These are phyloP conservation scores for Chironex yamaguchii DNA, from an alignment of 30 jellyfish, hydroid and myxozoan species.

Conservation along the genomic window DNA sequence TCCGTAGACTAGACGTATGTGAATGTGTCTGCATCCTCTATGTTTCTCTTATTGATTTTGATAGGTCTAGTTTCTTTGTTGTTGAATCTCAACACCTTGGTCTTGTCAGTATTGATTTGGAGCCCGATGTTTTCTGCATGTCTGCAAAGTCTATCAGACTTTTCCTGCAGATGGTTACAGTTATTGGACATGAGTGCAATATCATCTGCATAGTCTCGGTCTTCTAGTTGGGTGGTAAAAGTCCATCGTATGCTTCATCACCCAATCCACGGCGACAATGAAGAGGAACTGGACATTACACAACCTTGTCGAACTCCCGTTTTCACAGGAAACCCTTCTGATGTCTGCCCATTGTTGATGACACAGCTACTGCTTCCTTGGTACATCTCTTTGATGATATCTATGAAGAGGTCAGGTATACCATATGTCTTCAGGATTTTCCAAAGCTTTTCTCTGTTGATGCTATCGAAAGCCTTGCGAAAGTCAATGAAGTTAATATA, in stretches of 20 bases:
- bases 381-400: neutral
- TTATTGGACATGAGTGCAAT: neutral
- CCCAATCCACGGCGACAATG: neutral
- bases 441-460: constrained; percentile 55
- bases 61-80: neutral
- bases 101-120: neutral
- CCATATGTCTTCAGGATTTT: constrained; percentile 19
- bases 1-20: neutral
- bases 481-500: constrained; percentile 49
- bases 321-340: neutral
- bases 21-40: neutral
- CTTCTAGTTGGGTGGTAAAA: neutral
- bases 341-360: neutral
- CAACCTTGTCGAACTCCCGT: neutral
- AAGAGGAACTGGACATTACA: neutral
- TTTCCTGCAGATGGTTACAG: neutral
- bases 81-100: neutral
- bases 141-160: neutral
- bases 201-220: neutral
- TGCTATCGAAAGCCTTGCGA: constrained; percentile 68
- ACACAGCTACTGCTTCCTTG: neutral
- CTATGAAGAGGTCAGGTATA: neutral
- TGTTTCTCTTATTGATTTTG: neutral
- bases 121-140: neutral
- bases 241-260: neutral